Percentiles rank a stretch among this genome's conserved stretches.
phyloP scores from a whole-genome alignment of 2,888 invertebrate species.

The Minunthozetes semirufus region DNA sequence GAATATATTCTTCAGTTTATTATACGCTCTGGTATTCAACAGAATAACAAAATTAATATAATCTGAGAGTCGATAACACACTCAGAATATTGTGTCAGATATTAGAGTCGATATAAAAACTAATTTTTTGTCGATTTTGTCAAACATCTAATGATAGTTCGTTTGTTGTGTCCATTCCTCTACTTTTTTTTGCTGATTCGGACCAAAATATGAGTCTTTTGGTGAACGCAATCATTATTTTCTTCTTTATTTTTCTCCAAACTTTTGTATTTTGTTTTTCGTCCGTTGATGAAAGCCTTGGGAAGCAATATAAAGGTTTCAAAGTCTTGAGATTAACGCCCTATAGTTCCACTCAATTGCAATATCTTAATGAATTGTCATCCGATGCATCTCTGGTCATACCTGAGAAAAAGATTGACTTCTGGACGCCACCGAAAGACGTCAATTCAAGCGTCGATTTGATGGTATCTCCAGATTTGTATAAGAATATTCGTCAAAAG shows the following conservation, averaged over 20 bases:
- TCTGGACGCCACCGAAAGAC: constrained; percentile 38
- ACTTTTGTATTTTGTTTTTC: not conserved
- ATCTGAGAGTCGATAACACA: not conserved
- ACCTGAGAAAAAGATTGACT: constrained; percentile 38
- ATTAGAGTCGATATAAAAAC: not conserved
- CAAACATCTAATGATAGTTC: not conserved
- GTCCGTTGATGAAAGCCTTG: not conserved
- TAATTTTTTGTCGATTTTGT: not conserved
- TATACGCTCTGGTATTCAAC: not conserved
- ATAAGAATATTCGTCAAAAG: constrained; percentile 56
- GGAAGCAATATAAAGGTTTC: constrained; percentile 36
- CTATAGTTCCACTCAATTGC: constrained; percentile 32
- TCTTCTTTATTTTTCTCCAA: not conserved
- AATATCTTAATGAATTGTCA: constrained; percentile 32
- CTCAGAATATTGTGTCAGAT: not conserved
- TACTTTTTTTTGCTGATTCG: constrained; percentile 3
- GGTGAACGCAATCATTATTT: not conserved
- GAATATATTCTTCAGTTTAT: not conserved
- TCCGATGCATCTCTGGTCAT: constrained; percentile 10
- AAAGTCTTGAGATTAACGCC: constrained; percentile 37
- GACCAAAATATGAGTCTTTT: not conserved
- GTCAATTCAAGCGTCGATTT: constrained; percentile 53
- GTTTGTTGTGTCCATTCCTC: not conserved
- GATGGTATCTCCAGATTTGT: constrained; percentile 62
- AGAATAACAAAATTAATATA: not conserved